phyloP scores from a whole-genome alignment of 2,797 vertebrate species.

The Jordanella pulchra region DNA sequence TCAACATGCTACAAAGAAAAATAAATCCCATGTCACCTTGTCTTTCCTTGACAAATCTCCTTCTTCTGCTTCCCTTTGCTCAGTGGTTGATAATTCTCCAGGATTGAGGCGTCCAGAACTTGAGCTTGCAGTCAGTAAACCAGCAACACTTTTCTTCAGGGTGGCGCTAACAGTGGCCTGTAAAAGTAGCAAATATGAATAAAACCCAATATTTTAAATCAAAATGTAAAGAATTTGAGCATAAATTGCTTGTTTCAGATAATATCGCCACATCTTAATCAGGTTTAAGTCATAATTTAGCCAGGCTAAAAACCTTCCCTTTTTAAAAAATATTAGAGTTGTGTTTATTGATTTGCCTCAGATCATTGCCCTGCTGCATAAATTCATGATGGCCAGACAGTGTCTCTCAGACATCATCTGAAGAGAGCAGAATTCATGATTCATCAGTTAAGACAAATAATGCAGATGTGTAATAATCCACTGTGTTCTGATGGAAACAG shows the following conservation, averaged over 20 bases:
- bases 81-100: slow-evolving; percentile 61
- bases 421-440: neutral
- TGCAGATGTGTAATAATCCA: neutral
- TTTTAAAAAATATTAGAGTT: too few species aligned
- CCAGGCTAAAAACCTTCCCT: neutral
- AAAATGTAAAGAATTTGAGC: neutral
- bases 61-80: slow-evolving; percentile 58
- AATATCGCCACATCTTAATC: neutral
- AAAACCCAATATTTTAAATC: neutral
- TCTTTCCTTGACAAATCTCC: slow-evolving; percentile 67
- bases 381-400: too few species aligned
- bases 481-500: neutral
- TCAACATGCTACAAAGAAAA: neutral
- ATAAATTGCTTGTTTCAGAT: neutral
- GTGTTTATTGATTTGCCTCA: too few species aligned
- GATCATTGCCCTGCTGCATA: too few species aligned
- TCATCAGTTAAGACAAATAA: neutral
- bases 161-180: slow-evolving; percentile 73
- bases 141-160: slow-evolving; percentile 71
- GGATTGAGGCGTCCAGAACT: slow-evolving; percentile 41
- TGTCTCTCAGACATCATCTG: neutral
- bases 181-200: slow-evolving; percentile 13
- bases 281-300: too few species aligned
- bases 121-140: slow-evolving; percentile 25
- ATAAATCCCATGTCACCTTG: slow-evolving; percentile 48